Base-by-base conservation (phyloP, 2,113 vertebrate genomes). In the Trogon surrucura region DNA sequence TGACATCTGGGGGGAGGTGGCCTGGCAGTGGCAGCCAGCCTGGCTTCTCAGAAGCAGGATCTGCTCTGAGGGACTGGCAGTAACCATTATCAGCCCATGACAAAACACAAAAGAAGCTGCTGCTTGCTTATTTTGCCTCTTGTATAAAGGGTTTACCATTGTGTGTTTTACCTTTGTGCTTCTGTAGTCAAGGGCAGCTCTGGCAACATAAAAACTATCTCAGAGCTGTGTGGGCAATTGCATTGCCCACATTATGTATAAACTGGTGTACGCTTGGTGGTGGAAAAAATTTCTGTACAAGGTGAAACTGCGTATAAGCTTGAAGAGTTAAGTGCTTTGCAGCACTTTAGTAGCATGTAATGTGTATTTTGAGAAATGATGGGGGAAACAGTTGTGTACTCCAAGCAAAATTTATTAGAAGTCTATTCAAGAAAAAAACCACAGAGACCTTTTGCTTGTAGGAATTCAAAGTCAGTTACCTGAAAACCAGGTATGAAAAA, bases 341-440 rank as follows among this genome's bases (percentile, higher is more conserved):
- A 60, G 41, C 9, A 21, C n/a, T 75, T 44, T 16, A 47, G 30
- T 45, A 54, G 5, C 12, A 48, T 10, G 36, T 66, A 50, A 23
- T 0, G 0, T 67, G 5, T 75, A 44, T 44, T 80, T 66, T 64
- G 48, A 89, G 71, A 93, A 96, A 97, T 91, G 18, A 93, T 45
- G 58, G 83, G 41, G 87, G 58, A 95, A 96, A 93, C 93, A 65
- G 62, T 92, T 65, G 73, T 95, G 91, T 98, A 98, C 89, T 98
- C 96, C 98, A 99, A 98, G 98, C 98, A 98, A 98, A 98, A 98
- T 99, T 99, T 99, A 99, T 99, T 99, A 98, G 97, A 97, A 98
- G 97, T 98, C 98, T 99, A 98, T 98, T 97, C 96, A 98, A 98
- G 98, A 96, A 97, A 98, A 97, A 97, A 97, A 97, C 97, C 94